Percentiles rank a stretch among this genome's conserved stretches.
These are phyloP conservation scores for Danio tinwini DNA, from an alignment of 2,797 vertebrate species.

Conservation along the genomic window DNA sequence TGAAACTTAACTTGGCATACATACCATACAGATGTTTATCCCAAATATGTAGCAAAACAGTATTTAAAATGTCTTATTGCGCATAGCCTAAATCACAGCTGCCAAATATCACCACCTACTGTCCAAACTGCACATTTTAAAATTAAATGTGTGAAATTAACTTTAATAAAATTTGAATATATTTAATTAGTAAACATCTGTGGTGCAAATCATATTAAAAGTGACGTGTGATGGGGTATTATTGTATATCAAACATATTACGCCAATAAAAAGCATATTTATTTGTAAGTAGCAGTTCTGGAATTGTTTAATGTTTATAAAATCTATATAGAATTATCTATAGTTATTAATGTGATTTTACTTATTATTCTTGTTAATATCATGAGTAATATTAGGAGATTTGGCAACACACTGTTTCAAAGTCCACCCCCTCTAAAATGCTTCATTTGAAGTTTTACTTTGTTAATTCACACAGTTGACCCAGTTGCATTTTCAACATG, in stretches of 20 bases:
- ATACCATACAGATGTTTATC: no score
- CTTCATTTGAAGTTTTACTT: not conserved
- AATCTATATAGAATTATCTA: not conserved
- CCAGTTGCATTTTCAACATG: not conserved
- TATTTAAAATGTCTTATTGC: no score
- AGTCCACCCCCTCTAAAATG: not conserved
- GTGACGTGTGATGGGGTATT: not conserved
- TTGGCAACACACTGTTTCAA: not conserved
- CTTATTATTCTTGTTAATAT: not conserved
- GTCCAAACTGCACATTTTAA: not conserved
- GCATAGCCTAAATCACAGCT: not conserved
- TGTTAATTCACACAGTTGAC: not conserved
- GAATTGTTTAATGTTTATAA: not conserved
- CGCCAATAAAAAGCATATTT: not conserved
- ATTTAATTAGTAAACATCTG: no score
- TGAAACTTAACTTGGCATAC: no score
- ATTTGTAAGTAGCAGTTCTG: not conserved
- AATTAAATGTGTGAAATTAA: not conserved
- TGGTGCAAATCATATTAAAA: no score
- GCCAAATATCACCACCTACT: not conserved
- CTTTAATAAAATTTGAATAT: no score
- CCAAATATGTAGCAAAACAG: no score
- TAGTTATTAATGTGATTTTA: not conserved
- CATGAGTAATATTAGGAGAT: no score
- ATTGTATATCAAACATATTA: not conserved